phyloP scores from a whole-genome alignment of 2,888 invertebrate genomes.

The Rhagophthalmus giganteus region DNA sequence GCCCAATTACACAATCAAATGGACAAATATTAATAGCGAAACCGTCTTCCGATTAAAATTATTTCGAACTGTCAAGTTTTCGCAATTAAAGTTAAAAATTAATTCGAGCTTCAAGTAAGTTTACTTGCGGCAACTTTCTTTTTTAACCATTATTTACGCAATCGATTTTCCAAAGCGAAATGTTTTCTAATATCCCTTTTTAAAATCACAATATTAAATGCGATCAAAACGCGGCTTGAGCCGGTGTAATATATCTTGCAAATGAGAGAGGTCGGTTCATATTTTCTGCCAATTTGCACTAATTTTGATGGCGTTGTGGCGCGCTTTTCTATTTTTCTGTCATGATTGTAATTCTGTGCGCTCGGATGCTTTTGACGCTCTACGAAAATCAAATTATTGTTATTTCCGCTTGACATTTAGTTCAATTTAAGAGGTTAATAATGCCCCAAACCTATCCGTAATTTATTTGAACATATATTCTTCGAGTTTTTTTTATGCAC shows the following conservation, averaged over 20 bases:
- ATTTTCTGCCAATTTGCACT: slow-evolving; percentile 57
- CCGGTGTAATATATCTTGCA: slow-evolving; percentile 37
- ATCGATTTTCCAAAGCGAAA: too few relatives aligned
- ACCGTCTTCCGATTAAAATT: too few relatives aligned
- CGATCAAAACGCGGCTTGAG: slow-evolving; percentile 20
- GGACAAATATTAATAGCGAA: too few relatives aligned
- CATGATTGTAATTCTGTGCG: slow-evolving; percentile 55
- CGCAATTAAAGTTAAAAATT: too few relatives aligned
- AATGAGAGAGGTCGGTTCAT: slow-evolving; percentile 48
- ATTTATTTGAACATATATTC: slow-evolving; percentile 9
- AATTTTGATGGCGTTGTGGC: slow-evolving; percentile 56
- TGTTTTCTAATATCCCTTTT: not conserved
- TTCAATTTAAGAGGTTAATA: slow-evolving; percentile 35
- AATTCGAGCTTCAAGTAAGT: too few relatives aligned
- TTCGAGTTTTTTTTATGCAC: not conserved
- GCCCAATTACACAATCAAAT: too few relatives aligned
- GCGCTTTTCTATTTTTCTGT: slow-evolving; percentile 55
- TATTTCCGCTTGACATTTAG: slow-evolving; percentile 53
- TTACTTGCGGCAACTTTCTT: too few relatives aligned
- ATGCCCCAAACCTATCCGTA: slow-evolving; percentile 12
- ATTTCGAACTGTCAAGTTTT: too few relatives aligned
- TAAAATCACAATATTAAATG: slow-evolving; percentile 9
- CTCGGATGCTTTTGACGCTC: slow-evolving; percentile 46
- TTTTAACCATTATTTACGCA: too few relatives aligned
- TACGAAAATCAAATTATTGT: slow-evolving; percentile 51